Evolutionary conservation across 2,113 vertebrate species (phyloP), one percentile per base, ranked within the genome.

Genomic region (Plecturocebus donacophilus): DNA sequence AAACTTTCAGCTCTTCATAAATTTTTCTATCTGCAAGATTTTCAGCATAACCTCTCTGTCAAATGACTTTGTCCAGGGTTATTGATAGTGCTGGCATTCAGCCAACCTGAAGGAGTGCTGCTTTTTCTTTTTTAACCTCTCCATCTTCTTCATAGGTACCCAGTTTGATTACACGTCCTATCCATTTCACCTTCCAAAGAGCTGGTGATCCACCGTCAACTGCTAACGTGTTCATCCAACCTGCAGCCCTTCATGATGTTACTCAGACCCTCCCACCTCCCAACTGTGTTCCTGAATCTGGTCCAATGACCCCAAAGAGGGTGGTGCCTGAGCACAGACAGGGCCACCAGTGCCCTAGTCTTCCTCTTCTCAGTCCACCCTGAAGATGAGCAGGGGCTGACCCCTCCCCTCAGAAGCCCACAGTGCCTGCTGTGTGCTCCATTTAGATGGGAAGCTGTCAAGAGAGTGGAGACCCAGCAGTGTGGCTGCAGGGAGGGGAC

Each of bases 161-260:
- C 12, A 21, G 13, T 54, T 32, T 7, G 2, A 45, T 13, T 3
- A 30, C 75, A 21, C 0, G 0, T 8, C 21, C 68, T 32, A 6
- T 5, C 47, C 40, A 19, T 11, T 42, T 49, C 52, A 52, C 30
- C 76, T 49, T 47, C 40, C 5, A 25, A 38, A 86, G 40, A 70
- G 42, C 68, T 30, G 10, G 19, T 0, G 3, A 1, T 5, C 56
- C 61, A 2, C 42, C 45, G 17, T 23, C 86, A 49, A 42, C 42
- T 17, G 42, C 23, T 0, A 45, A 3, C 2, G 2, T 14, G 4
- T 27, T 4, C 10, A 30, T 7, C 38, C 11, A 21, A 20, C 13
- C 20, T 5, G 0, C 42, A 11, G 21, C 87, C 16, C 56, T n/a
- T 19, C 35, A 0, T 1, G 68, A 58, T 6, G 4, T 8, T n/a